Conservation (phyloP, 2,113 vertebrate species). For the Caranx melampygus region DNA sequence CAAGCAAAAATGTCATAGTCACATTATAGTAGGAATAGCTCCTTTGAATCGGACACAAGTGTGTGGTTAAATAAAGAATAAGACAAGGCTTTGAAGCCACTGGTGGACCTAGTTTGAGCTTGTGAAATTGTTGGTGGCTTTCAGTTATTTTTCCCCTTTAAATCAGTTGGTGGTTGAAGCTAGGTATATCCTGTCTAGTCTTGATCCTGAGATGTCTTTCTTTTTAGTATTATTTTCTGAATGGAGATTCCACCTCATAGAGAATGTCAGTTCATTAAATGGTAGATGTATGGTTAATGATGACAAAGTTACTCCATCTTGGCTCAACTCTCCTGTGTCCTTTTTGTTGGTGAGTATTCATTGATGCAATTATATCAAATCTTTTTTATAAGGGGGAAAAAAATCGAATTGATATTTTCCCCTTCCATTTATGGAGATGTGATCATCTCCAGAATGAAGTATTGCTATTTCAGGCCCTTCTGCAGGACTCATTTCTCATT, state of each 20-base stretch:
- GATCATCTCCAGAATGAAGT: conserved; percentile 16
- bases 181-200: background rate
- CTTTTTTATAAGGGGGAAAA: background rate
- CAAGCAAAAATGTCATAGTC: conserved; percentile 58
- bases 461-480: conserved; percentile 23
- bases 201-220: background rate
- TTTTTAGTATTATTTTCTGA: background rate
- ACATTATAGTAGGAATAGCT: conserved; percentile 7
- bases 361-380: background rate
- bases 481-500: conserved; percentile 39
- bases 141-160: background rate
- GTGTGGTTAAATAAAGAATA: background rate
- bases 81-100: background rate
- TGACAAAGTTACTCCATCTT: background rate
- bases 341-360: conserved; percentile 8
- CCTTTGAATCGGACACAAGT: background rate
- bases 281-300: background rate
- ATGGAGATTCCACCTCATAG: fast-evolving
- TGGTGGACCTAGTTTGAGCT: conserved; percentile 1
- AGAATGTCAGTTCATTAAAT: background rate
- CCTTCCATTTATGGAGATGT: background rate
- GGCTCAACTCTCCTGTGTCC: conserved; percentile 15
- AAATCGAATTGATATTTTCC: background rate
- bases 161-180: background rate
- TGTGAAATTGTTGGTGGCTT: conserved; percentile 32